A percentile compares a stretch with the other conserved stretches of the same genome.
Evolutionary conservation across 2,113 vertebrate genomes (phyloP).

Genomic region (Pygoscelis adeliae): DNA sequence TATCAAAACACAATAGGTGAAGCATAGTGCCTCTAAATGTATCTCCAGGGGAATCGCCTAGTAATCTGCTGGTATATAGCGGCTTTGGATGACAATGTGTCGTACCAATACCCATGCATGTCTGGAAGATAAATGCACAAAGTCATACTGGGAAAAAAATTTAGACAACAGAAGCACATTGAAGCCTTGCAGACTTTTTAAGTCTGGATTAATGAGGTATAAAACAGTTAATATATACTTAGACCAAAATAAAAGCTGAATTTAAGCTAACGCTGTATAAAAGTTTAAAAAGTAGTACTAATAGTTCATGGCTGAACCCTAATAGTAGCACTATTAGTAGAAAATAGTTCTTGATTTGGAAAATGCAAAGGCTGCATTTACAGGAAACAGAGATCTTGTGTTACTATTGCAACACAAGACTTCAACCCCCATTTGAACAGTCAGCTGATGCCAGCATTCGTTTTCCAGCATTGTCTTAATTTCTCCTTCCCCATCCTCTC

Average conservation of each 20-base stretch:
- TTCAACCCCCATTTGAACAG: not conserved
- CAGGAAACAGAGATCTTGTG: not conserved
- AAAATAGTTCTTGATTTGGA: not conserved
- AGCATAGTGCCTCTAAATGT: not conserved
- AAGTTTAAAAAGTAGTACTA: not conserved
- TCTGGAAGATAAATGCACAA: not conserved
- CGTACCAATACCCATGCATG: not conserved
- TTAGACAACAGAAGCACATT: not conserved
- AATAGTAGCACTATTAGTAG: not conserved
- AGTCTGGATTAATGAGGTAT: not conserved
- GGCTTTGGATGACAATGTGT: not conserved
- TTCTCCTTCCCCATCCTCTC: not conserved
- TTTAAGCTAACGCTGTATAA: not conserved
- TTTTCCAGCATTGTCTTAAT: not conserved
- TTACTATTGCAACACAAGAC: constrained; percentile 25
- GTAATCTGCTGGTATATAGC: not conserved
- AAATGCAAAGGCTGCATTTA: not conserved
- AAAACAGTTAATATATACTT: not conserved
- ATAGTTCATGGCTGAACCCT: not conserved
- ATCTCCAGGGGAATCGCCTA: not conserved
- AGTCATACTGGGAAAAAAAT: not conserved
- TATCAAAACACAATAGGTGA: not conserved
- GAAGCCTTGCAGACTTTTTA: not conserved
- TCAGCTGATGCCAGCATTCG: constrained; percentile 39
- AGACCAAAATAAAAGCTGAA: not conserved